Evolutionary conservation across 2,888 invertebrate genomes (phyloP), one percentile per base, ranked within the genome.

Genomic region (Acanthopleura granulata): DNA sequence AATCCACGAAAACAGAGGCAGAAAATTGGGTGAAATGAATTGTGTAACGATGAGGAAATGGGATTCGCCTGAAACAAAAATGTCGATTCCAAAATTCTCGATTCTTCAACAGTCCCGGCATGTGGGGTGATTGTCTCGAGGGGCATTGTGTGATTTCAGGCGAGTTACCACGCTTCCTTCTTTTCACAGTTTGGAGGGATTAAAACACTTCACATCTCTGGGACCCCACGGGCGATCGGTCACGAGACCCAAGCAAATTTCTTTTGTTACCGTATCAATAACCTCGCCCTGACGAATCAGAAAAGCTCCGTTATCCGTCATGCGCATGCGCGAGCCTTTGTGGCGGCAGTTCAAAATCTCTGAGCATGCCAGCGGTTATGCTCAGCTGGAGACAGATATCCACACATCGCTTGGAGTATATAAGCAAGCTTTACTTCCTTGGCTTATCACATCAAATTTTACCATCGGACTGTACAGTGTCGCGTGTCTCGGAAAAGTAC

Each of bases 281-380:
- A 6, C 66, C 18, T 15, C 25, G 4, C 25, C 25, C 29, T 27
- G 66, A 66, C 66, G 66, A 66, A 66, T 66, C 66, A 66, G 66
- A 66, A 51, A 66, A 66, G 66, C 66, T 15, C 66, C 66, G 66
- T 66, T 66, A 66, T 66, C 22, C 66, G 22, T 27, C 6, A 16
- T 66, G 66, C 66, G 66, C 66, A 16, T 66, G 66, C 66, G 66
- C 29, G 27, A 27, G 16, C 29, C 66, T 27, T 66, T 66, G 66
- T 66, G 66, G 66, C 66, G 66, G 66, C 66, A 66, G 66, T 66
- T 66, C 29, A 27, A 66, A 66, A 22, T 66, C 16, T 16, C 16
- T 27, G 18, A 66, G 57, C 18, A 40, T 40, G 57, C 16, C 16
- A 66, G 66, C 66, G 22, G 66, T 66, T 66, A 22, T 66, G 66